A percentile compares a stretch with the other conserved stretches of the same genome.
Evolutionary conservation across 2,888 invertebrate genomes (phyloP).

Genomic region (Nezara viridula): DNA sequence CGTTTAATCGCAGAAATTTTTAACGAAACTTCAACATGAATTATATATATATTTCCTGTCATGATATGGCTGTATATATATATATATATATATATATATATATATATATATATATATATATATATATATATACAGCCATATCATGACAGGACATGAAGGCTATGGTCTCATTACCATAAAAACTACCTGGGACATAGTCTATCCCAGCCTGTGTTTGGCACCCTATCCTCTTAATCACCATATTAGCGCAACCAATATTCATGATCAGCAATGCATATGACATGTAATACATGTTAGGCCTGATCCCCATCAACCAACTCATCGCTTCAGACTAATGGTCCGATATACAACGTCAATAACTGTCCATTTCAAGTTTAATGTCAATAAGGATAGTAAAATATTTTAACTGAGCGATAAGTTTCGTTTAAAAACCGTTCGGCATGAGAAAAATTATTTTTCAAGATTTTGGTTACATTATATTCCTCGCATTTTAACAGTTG

Average conservation of each 20-base stretch:
- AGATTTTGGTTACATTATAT: too few relatives aligned
- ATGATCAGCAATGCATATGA: constrained; percentile 30
- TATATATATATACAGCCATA: background rate
- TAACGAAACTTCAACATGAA: too few relatives aligned
- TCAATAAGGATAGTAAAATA: background rate
- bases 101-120: too few relatives aligned
- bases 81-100: too few relatives aligned
- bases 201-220: background rate
- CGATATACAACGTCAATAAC: background rate
- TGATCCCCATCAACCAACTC: background rate
- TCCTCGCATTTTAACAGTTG: too few relatives aligned
- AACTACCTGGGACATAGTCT: background rate
- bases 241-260: background rate
- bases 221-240: constrained; percentile 13
- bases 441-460: too few relatives aligned
- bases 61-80: too few relatives aligned
- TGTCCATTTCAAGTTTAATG: background rate
- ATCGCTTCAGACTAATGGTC: constrained; percentile 8
- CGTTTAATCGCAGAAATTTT: too few relatives aligned
- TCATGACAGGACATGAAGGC: background rate
- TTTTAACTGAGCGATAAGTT: background rate
- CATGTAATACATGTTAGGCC: background rate
- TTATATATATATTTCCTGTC: too few relatives aligned
- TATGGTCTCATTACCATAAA: background rate
- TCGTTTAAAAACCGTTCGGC: too few relatives aligned